phyloP scores from a whole-genome alignment of 2,888 invertebrate genomes.

The Syritta pipiens region DNA sequence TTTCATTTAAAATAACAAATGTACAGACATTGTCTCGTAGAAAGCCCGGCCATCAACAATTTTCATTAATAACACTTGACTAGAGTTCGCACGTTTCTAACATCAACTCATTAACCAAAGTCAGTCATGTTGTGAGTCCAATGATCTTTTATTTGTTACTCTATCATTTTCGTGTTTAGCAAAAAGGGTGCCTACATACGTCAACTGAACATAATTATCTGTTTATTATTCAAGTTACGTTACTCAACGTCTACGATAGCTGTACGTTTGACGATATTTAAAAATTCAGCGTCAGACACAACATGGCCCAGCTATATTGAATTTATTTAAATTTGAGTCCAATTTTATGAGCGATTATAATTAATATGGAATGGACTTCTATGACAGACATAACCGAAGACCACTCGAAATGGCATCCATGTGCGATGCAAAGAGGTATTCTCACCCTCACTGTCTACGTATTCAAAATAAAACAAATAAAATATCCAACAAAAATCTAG shows the following conservation, averaged over 20 bases:
- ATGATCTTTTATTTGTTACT: constrained; percentile 6
- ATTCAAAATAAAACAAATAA: neutral
- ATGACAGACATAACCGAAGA: constrained; percentile 14
- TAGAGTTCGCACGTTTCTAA: neutral
- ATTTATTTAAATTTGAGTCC: constrained; percentile 12
- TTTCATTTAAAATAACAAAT: too few relatives aligned
- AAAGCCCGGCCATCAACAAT: too few relatives aligned
- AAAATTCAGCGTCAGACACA: too few relatives aligned
- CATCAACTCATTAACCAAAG: neutral
- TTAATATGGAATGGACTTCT: constrained; percentile 50
- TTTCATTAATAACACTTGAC: too few relatives aligned
- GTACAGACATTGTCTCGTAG: too few relatives aligned
- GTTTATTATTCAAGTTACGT: neutral
- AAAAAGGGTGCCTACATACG: neutral
- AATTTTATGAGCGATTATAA: constrained; percentile 51
- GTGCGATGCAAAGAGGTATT: constrained; percentile 19
- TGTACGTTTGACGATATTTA: too few relatives aligned
- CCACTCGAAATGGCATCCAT: constrained; percentile 37
- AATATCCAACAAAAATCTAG: constrained; percentile 3
- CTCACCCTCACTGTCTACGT: neutral
- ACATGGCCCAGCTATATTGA: neutral
- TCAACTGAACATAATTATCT: constrained; percentile 1
- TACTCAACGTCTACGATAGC: neutral
- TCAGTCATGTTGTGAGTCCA: neutral
- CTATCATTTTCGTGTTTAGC: neutral